phyloP scores from a whole-genome alignment of 2,113 vertebrate genomes.

The Istiophorus platypterus region DNA sequence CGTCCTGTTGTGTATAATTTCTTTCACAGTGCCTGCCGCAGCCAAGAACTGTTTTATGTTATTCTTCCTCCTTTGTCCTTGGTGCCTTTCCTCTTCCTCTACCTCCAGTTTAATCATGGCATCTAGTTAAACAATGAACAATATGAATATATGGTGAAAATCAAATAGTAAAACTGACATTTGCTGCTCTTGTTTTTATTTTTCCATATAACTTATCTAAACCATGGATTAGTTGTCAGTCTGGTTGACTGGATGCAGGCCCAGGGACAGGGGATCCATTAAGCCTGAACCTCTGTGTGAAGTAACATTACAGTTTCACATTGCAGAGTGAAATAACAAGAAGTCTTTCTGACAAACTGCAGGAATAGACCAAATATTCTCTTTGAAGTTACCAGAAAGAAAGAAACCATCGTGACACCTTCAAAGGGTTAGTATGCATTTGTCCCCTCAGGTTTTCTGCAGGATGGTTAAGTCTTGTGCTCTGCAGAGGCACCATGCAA shows the following conservation, averaged over 20 bases:
- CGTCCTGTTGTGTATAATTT: neutral
- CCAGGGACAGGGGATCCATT: neutral
- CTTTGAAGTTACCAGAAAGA: constrained; percentile 63
- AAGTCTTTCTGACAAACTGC: constrained; percentile 42
- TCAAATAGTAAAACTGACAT: neutral
- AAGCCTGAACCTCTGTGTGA: constrained; percentile 28
- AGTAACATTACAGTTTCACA: constrained; percentile 49
- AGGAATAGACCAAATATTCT: constrained; percentile 44
- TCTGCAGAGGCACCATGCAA: constrained; percentile 7
- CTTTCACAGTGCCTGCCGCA: neutral
- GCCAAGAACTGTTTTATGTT: neutral
- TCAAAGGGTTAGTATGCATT: constrained; percentile 49
- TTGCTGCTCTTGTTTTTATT: neutral
- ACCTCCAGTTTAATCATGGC: neutral
- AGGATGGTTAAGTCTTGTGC: constrained; percentile 18
- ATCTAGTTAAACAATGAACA: neutral
- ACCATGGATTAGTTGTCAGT: neutral
- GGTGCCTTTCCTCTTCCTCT: neutral
- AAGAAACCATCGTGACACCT: constrained; percentile 48
- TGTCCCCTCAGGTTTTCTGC: constrained; percentile 45
- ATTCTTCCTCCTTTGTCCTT: neutral
- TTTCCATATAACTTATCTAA: neutral
- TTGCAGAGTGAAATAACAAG: constrained; percentile 43
- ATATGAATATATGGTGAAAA: neutral
- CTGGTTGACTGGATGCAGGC: constrained; percentile 15